phyloP scores from a whole-genome alignment of 2,797 vertebrate species.

The Cygnus olor region DNA sequence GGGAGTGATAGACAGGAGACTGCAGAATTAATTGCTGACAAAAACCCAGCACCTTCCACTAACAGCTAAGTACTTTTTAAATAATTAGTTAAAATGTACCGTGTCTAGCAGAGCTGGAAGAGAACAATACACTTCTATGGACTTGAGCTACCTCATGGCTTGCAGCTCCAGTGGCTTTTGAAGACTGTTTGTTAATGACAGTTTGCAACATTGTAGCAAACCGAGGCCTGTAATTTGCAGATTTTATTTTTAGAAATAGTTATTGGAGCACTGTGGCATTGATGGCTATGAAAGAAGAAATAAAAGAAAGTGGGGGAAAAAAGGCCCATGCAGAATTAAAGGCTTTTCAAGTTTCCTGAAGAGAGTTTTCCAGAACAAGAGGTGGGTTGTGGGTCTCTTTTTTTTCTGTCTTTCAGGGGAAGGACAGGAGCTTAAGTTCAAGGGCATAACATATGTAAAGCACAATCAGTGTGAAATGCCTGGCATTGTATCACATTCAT shows the following conservation, averaged over 20 bases:
- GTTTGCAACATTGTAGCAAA: slow-evolving; percentile 30
- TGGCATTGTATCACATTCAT: slow-evolving; percentile 25
- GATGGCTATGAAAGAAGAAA: slow-evolving; percentile 38
- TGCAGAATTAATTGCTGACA: neutral
- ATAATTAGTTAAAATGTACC: neutral
- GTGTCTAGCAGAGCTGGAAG: neutral
- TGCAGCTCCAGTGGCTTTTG: neutral
- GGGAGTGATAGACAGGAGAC: neutral
- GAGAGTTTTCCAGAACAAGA: slow-evolving; percentile 42
- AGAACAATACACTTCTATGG: neutral
- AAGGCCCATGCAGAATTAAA: slow-evolving; percentile 40
- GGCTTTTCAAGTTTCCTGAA: slow-evolving; percentile 62
- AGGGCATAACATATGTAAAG: slow-evolving; percentile 39
- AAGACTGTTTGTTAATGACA: slow-evolving; percentile 50
- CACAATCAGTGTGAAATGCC: slow-evolving; percentile 22
- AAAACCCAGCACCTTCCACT: neutral
- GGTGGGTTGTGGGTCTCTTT: neutral
- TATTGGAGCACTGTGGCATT: slow-evolving; percentile 40
- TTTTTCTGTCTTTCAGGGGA: neutral
- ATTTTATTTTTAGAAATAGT: slow-evolving; percentile 70
- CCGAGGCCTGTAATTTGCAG: slow-evolving; percentile 56
- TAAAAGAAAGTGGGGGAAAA: neutral
- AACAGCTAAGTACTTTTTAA: neutral
- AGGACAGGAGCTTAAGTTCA: slow-evolving; percentile 13
- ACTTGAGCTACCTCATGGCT: slow-evolving; percentile 2